Evolutionary conservation across 2,797 vertebrate species (phyloP).

Genomic region (Rhodeus uyekii): DNA sequence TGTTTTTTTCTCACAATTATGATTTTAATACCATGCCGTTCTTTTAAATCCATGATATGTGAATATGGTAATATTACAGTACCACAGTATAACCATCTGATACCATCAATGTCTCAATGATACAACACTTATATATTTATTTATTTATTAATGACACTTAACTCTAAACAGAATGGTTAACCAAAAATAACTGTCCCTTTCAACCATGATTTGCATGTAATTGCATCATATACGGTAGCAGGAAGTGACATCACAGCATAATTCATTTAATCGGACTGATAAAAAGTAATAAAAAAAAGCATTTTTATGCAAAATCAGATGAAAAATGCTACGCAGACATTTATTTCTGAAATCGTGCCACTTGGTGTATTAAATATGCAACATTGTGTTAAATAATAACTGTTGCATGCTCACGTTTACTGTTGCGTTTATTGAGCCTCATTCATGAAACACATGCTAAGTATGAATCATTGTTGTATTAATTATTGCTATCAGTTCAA

Average conservation of each 20-base stretch:
- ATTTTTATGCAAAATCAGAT: no score
- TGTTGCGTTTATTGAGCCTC: neutral
- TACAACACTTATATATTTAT: no score
- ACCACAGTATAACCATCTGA: neutral
- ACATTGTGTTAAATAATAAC: neutral
- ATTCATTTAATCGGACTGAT: neutral
- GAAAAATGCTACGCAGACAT: neutral
- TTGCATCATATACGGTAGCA: neutral
- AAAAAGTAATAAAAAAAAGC: no score
- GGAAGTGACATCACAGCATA: neutral
- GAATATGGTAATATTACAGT: neutral
- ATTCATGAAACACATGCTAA: neutral
- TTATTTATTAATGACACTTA: neutral
- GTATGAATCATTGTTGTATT: neutral
- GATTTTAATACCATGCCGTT: neutral
- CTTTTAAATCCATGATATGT: neutral
- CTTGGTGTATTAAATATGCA: neutral
- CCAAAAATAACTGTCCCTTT: neutral
- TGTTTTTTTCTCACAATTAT: neutral
- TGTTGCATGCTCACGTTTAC: neutral
- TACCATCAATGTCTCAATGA: neutral
- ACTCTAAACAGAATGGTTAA: neutral
- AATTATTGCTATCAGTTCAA: neutral
- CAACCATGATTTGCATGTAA: neutral
- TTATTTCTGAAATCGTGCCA: neutral